Evolutionary conservation across 2,888 invertebrate genomes (phyloP), one percentile per base, ranked within the genome.

Genomic region (Argyra leucocephala): DNA sequence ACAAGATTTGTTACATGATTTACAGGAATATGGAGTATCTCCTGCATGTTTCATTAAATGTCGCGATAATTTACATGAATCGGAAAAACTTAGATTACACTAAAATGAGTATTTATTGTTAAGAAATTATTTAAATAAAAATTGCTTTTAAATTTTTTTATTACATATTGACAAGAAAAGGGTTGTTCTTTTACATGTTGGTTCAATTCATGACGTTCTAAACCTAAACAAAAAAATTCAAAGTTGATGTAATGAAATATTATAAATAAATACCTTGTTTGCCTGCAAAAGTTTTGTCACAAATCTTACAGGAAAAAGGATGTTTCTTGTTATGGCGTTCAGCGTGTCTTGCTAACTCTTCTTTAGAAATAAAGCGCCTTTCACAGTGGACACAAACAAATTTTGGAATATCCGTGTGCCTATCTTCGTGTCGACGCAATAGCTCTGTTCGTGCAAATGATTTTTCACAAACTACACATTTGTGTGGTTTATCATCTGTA

Each of bases 1-100:
- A 48, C 48, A 91, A n/a, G 86, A 86, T 68, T 90, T 86, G 9
- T 84, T 82, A 72, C 91, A 91, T 66, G 85, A 81, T 73, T 89
- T 89, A 79, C 91, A 91, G 0, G 89, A 85, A 74, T 87, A 90
- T 0, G 88, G 86, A 3, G 89, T 82, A 18, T 84, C 83, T 0
- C 89, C 88, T 0, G 87, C 88, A 72, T 91, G 90, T 0, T 85
- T 82, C 0, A 86, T 85, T 37, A 89, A 81, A 72, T 90, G 90
- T 1, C 88, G 83, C 0, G 87, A 83, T 65, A 91, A 75, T 73
- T 88, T 89, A 6, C 86, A 83, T 23, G 87, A 82, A 0, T 89
- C 85, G 1, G 84, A 81, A 73, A 89, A 90, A 59, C 83, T 81
- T 18, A 84, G 82, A 22, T 83, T 83, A 70, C 87, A 87, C 48